A percentile compares a stretch with the other conserved stretches of the same genome.
phyloP scores from a whole-genome alignment of 2,888 invertebrate species.

The Neoaliturus tenellus region DNA sequence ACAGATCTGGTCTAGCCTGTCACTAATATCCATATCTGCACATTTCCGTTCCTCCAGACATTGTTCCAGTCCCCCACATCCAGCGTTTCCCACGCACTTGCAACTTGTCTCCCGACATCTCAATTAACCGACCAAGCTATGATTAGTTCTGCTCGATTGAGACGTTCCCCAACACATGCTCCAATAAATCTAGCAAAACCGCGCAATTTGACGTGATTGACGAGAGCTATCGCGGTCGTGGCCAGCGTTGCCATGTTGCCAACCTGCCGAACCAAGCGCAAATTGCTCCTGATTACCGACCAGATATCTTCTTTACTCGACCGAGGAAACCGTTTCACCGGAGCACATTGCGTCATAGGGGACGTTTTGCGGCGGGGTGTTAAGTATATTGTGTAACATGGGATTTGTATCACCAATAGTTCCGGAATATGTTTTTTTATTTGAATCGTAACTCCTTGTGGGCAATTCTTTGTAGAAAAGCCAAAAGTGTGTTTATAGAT shows the following conservation, averaged over 20 bases:
- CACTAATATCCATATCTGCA: no score
- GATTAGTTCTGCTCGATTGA: constrained; percentile 52
- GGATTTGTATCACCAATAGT: no score
- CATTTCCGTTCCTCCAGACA: no score
- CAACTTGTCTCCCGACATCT: constrained; percentile 7
- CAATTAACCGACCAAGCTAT: constrained; percentile 20
- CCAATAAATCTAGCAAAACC: constrained; percentile 44
- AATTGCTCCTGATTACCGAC: constrained; percentile 48
- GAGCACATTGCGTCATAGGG: not conserved
- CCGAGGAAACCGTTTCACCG: constrained; percentile 42
- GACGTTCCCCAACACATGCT: constrained; percentile 50
- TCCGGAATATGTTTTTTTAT: no score
- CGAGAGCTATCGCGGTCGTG: constrained; percentile 28
- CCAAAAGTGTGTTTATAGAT: no score
- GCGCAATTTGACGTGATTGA: constrained; percentile 49
- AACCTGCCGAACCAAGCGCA: constrained; percentile 10
- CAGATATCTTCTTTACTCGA: constrained; percentile 53
- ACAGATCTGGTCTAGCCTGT: no score
- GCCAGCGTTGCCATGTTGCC: constrained; percentile 4
- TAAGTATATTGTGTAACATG: no score
- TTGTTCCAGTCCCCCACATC: not conserved
- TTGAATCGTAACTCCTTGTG: no score
- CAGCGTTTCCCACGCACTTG: constrained; percentile 29
- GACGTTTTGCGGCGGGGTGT: not conserved
- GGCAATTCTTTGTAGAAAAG: no score